Evolutionary conservation across 2,888 invertebrate genomes (phyloP).

Genomic region (Dolichomitus sp.): DNA sequence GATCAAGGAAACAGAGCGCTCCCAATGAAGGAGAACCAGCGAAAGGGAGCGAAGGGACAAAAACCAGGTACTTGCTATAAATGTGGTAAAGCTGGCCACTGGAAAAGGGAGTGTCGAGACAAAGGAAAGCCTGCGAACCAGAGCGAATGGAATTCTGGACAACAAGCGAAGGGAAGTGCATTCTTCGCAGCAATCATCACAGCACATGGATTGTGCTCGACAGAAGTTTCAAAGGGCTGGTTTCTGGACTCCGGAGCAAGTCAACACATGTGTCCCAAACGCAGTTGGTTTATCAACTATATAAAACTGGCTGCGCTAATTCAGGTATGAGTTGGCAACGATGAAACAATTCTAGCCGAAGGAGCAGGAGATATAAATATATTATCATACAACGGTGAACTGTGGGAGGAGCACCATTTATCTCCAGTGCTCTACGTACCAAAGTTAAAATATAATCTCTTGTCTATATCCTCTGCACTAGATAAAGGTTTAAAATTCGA

Average conservation of each 20-base stretch:
- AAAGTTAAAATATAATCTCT: conserved; percentile 57
- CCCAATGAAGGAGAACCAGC: no score
- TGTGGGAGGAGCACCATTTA: conserved; percentile 63
- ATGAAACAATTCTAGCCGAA: conserved; percentile 32
- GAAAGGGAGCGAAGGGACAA: accelerated
- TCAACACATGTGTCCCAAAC: conserved; percentile 63
- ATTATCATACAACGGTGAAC: conserved; percentile 59
- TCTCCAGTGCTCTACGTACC: conserved; percentile 57
- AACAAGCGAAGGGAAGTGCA: neutral
- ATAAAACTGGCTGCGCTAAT: neutral
- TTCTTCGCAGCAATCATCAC: neutral
- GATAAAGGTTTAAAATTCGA: conserved; percentile 62
- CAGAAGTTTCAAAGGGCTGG: conserved; percentile 45
- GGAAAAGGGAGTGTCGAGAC: no score
- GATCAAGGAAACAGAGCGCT: neutral
- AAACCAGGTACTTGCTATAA: no score
- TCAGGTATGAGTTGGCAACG: conserved; percentile 60
- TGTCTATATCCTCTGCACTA: conserved; percentile 41
- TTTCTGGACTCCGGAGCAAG: conserved; percentile 66
- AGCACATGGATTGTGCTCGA: no score
- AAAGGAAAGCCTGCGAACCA: no score
- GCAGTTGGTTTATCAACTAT: conserved; percentile 58
- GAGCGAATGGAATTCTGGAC: no score
- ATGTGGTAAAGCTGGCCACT: no score
- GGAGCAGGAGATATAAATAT: conserved; percentile 63